Evolutionary conservation across 2,113 vertebrate species (phyloP), one percentile per base, ranked within the genome.

Genomic region (Oreochromis niloticus): DNA sequence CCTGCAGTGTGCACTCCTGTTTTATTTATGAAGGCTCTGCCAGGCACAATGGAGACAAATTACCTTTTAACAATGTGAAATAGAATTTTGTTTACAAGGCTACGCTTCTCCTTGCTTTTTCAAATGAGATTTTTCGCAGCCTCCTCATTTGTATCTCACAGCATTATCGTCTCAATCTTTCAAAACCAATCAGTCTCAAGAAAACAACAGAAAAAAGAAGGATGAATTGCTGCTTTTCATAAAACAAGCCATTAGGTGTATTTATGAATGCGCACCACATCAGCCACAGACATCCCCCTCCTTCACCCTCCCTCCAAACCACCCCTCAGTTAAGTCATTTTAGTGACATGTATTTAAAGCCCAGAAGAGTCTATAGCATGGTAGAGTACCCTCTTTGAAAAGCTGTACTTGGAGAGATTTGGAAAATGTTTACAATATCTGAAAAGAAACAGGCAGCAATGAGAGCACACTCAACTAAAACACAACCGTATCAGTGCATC

Each of bases 21-120:
- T 96, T 96, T 95, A 96, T 96, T 96, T 96, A 96, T 96, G 95
- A 96, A 96, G 89, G 88, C 91, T 93, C 90, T 93, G 95, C 93
- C 93, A 92, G 93, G 90, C 91, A 83, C 88, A 88, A 96, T 95
- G 94, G 95, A 95, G 95, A 96, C 96, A 96, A 96, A 97, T 97
- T 94, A 95, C 94, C 95, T 96, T 97, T 96, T 96, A 96, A 97
- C 95, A 96, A 96, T 95, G 95, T 94, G 95, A 95, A 97, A 97
- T 96, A 96, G 96, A 97, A 96, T 96, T 96, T 96, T 96, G 95
- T 97, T 97, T 97, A 96, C 96, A 95, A 95, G 92, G 92, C 96
- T 94, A 85, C 81, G 61, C 93, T 93, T 95, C 93, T 93, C 89
- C 89, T 92, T 92, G 91, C 89, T 92, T 95, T 94, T 95, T 96